Evolutionary conservation across 2,797 vertebrate species (phyloP), one percentile per base, ranked within the genome.

Genomic region (Bucorvus abyssinicus): DNA sequence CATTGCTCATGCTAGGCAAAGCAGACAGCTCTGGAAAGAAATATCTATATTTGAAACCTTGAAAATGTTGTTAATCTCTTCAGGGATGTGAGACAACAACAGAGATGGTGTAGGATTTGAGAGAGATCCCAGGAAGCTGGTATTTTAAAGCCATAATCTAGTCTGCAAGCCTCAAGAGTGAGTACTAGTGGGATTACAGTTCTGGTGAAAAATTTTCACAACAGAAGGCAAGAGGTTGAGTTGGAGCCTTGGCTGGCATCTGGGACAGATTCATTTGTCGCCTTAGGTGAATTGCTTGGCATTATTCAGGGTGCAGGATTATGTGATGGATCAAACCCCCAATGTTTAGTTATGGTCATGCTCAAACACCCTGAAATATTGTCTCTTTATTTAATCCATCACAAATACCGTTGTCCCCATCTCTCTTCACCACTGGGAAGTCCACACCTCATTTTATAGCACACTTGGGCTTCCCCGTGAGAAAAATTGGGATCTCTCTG

Each of bases 41-140:
- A 82, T 61, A 89, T 57, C 83, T 78, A n/a, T 75, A 85, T 89
- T 52, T 93, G 86, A 93, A 94, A 74, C 56, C 44, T 64, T 92
- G 90, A 53, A 90, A 90, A 94, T 79, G 82, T 57, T 96, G 74
- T 71, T 93, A 90, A 91, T 92, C 82, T 88, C 69, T 92, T 88
- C 80, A 83, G 74, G 57, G 81, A 79, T 70, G 63, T 85, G 93
- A 94, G 71, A 84, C 70, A 92, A n/a, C 68, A 81, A 67, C 59
- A 87, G 75, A 84, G 63, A 52, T 70, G 56, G 71, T 74, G 81
- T 82, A 95, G 86, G 75, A 89, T 91, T 93, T 83, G 49, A 85
- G 40, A 79, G 59, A 92, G 49, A 74, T 64, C 90, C 27, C 64
- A 74, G 56, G 47, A 83, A 82, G n/a, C 44, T 80, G 27, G 32